Base-by-base conservation (phyloP, 2,797 vertebrate species). In the Acanthopagrus latus region DNA sequence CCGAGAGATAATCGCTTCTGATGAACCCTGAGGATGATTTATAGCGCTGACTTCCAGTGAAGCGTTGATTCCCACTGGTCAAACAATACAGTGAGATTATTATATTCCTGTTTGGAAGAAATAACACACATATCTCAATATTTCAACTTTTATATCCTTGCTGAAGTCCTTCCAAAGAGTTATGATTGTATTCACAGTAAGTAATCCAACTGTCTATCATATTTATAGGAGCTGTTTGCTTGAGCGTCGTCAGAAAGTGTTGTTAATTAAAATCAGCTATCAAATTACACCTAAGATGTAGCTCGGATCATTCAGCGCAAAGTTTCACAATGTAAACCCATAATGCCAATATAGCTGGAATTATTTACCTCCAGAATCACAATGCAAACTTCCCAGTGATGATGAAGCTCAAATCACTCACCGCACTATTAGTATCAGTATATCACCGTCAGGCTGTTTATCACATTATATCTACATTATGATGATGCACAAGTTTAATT, bases 401-500 rank as follows among this genome's bases (percentile, higher is more conserved):
- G 86, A 88, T 87, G 71, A 84, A 88, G 77, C 87, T 87, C 67
- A 79, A 81, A 89, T 89, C 81, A 82, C 77, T 89, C 74, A 74
- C 71, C 7, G 41, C 83, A 75, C 75, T 79, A 80, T 90, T 81
- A 76, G 78, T 77, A 84, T 85, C 89, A 84, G 86, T 91, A 89
- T 77, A 92, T 93, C 90, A 91, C 71, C 20, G 73, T 68, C 71
- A 71, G 88, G 81, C 86, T 89, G 86, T 93, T 93, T 89, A 93
- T 94, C 88, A 93, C 80, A 91, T 91, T 90, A 91, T 82, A 92
- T 91, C 87, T 90, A 80, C 85, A 92, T 93, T 92, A 93, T 87
- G 86, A 93, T 90, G 91, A 93, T 93, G 87, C 88, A 92, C 92
- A 93, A 79, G 87, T 93, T 94, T 94, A 93, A 93, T 94, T 93